These are phyloP conservation scores for Phyllotreta cruciferae DNA, from an alignment of 2,888 invertebrate species.

Conservation along the genomic window DNA sequence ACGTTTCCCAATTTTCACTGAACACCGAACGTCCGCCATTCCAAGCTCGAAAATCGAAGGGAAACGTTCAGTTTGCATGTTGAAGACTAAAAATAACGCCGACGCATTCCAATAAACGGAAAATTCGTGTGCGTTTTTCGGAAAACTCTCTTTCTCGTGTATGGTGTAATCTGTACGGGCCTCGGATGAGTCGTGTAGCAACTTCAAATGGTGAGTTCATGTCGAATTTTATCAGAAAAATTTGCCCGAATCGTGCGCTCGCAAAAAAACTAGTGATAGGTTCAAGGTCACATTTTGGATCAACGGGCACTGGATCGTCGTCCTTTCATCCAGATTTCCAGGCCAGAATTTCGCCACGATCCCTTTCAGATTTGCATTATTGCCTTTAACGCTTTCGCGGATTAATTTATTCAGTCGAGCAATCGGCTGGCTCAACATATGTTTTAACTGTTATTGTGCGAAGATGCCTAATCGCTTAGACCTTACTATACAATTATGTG, in stretches of 20 bases:
- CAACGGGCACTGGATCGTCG: constrained; percentile 11
- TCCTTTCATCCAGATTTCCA: constrained; percentile 1
- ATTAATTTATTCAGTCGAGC: too few relatives aligned
- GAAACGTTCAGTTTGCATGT: constrained; percentile 52
- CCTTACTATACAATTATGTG: neutral
- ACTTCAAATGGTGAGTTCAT: constrained; percentile 53
- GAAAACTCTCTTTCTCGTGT: constrained; percentile 48
- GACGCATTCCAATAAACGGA: constrained; percentile 12
- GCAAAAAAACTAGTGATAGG: constrained; percentile 25
- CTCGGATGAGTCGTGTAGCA: constrained; percentile 61
- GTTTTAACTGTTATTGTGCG: neutral
- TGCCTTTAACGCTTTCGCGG: neutral
- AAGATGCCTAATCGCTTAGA: neutral
- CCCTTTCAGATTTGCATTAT: neutral
- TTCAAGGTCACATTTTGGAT: constrained; percentile 32
- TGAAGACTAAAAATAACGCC: constrained; percentile 39
- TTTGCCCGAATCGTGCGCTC: constrained; percentile 27
- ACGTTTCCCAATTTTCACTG: constrained; percentile 28
- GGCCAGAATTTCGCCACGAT: neutral
- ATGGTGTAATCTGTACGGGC: constrained; percentile 62
- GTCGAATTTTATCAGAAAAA: constrained; percentile 17
- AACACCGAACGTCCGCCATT: constrained; percentile 52
- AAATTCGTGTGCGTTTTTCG: constrained; percentile 27
- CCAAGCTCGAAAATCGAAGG: constrained; percentile 53
- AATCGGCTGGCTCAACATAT: constrained; percentile 1